Conservation (phyloP, 2,113 vertebrate species). For the Siniperca knerii region DNA sequence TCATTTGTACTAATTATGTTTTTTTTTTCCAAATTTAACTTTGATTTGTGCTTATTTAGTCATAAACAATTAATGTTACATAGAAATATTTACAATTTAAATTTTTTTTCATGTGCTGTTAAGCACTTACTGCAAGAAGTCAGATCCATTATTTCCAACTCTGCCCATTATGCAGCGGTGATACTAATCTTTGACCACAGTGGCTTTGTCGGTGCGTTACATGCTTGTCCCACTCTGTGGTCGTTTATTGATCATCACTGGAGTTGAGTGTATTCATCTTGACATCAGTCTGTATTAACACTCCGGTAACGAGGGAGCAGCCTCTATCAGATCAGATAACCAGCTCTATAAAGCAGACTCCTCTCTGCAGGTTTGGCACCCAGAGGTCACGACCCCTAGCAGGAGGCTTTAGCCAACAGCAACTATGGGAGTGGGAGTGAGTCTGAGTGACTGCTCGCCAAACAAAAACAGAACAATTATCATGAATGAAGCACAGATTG, state of each 20-base stretch:
- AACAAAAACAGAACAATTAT: conserved; percentile 55
- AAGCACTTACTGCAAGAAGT: conserved; percentile 10
- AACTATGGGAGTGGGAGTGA: conserved; percentile 36
- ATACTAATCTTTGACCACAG: conserved; percentile 73
- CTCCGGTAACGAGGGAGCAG: conserved; percentile 83
- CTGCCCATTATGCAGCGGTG: conserved; percentile 39
- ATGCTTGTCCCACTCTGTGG: conserved; percentile 62
- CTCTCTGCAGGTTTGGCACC: conserved; percentile 83
- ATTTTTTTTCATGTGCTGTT: neutral
- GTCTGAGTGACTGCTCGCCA: conserved; percentile 46
- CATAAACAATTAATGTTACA: neutral
- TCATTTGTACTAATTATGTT: neutral
- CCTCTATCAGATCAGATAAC: conserved; percentile 84
- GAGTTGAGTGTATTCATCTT: conserved; percentile 84
- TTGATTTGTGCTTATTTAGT: neutral
- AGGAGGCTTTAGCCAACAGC: conserved; percentile 67
- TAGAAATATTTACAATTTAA: neutral
- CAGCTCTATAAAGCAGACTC: conserved; percentile 77
- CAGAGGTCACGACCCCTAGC: conserved; percentile 81
- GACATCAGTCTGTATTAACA: conserved; percentile 85
- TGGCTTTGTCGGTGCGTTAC: conserved; percentile 66
- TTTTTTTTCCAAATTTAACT: neutral
- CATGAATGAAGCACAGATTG: conserved; percentile 19
- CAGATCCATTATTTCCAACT: conserved; percentile 28
- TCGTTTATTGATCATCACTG: conserved; percentile 83